Percentiles rank a stretch among this genome's conserved stretches.
These are phyloP conservation scores for Chalcis sispes DNA, from an alignment of 2,888 invertebrate species.

Conservation along the genomic window DNA sequence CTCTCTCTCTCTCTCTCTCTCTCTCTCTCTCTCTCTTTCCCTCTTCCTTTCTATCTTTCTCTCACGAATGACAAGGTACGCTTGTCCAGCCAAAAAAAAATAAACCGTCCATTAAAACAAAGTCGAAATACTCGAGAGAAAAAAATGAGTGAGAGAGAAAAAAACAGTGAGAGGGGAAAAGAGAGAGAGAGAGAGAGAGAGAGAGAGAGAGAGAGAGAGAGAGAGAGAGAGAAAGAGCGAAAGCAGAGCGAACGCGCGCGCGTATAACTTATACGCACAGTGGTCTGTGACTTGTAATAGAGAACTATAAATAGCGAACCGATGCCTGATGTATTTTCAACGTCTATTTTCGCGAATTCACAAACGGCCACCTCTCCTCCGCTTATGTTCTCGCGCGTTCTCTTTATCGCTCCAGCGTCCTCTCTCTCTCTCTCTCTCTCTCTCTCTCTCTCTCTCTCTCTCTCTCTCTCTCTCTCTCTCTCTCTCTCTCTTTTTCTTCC, in stretches of 20 bases:
- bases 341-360: conserved; percentile 68
- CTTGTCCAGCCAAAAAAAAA: conserved; percentile 59
- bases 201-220: conserved; percentile 3
- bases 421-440: neutral
- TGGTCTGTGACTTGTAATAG: conserved; percentile 71
- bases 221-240: conserved; percentile 60
- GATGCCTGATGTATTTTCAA: conserved; percentile 72
- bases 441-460: neutral
- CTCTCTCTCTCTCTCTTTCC: too few species aligned
- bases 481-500: neutral
- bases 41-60: neutral
- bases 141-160: too few species aligned
- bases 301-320: conserved; percentile 72
- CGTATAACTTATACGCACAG: conserved; percentile 55
- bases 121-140: too few species aligned
- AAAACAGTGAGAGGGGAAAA: neutral
- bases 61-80: neutral
- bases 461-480: neutral
- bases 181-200: conserved; percentile 24
- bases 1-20: too few species aligned
- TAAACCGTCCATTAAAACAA: conserved; percentile 18
- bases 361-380: conserved; percentile 36
- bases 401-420: conserved; percentile 9
- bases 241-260: neutral
- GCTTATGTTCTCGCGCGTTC: neutral